Percentiles rank a stretch among this genome's conserved stretches.
These are phyloP conservation scores for Episyrphus balteatus DNA, from an alignment of 1,140 invertebrate species.

Conservation along the genomic window DNA sequence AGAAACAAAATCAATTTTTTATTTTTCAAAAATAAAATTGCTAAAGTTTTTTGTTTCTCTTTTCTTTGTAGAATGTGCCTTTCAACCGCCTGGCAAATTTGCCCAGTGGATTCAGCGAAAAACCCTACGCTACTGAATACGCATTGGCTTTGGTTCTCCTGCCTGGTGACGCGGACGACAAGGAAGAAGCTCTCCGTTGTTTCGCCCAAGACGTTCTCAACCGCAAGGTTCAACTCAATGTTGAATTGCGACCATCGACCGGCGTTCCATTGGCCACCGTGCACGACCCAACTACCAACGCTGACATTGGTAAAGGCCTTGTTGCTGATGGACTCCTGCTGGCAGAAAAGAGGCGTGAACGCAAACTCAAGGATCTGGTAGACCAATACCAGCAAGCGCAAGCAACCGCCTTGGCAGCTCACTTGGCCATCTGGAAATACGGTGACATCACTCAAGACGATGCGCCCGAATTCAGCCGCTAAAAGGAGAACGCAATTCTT, in stretches of 20 bases:
- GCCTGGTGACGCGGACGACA: slow-evolving; percentile 75
- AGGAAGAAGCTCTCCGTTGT: slow-evolving; percentile 59
- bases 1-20: background rate
- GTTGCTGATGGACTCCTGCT: slow-evolving; percentile 78
- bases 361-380: slow-evolving; percentile 67
- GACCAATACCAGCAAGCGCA: slow-evolving; percentile 75
- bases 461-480: slow-evolving; percentile 34
- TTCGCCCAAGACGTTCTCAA: slow-evolving; percentile 55
- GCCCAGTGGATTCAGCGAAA: slow-evolving; percentile 66
- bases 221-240: slow-evolving; percentile 59
- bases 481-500: slow-evolving; percentile 21
- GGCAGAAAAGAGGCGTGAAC: slow-evolving; percentile 69
- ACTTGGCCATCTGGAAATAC: slow-evolving; percentile 87
- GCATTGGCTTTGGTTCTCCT: slow-evolving; percentile 69
- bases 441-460: slow-evolving; percentile 94
- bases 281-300: slow-evolving; percentile 55
- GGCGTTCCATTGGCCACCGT: slow-evolving; percentile 60
- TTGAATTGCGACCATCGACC: slow-evolving; percentile 48
- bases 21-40: background rate
- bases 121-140: slow-evolving; percentile 79
- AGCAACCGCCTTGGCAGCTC: slow-evolving; percentile 70
- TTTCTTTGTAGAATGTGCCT: slow-evolving; percentile 32
- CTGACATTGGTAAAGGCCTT: slow-evolving; percentile 74
- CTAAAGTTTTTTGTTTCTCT: background rate
- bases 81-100: slow-evolving; percentile 58